phyloP scores from a whole-genome alignment of 2,797 vertebrate genomes.

The Siniperca undulata region DNA sequence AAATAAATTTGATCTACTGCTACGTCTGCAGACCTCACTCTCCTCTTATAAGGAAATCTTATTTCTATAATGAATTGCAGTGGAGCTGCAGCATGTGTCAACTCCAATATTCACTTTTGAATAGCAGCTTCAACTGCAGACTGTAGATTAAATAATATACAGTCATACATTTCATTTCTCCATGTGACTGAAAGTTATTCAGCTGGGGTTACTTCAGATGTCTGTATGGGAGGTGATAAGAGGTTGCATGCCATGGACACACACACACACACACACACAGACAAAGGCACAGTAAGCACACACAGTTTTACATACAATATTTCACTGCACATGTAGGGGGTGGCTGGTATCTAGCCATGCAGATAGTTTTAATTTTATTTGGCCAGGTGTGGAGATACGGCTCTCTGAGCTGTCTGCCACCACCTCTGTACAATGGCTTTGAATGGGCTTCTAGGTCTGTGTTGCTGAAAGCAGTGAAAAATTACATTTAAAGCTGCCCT shows the following conservation, averaged over 20 bases:
- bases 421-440: not conserved
- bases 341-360: not conserved
- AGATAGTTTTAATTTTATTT: slow-evolving; percentile 14
- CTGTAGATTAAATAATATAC: slow-evolving; percentile 72
- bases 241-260: slow-evolving; percentile 26
- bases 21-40: slow-evolving; percentile 39
- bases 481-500: not conserved
- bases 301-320: not conserved
- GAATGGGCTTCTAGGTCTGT: not conserved
- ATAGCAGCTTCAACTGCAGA: slow-evolving; percentile 65
- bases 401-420: not conserved
- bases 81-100: slow-evolving; percentile 57
- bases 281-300: not conserved
- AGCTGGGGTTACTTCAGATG: slow-evolving; percentile 61
- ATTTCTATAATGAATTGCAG: slow-evolving; percentile 74
- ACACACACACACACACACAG: slow-evolving; percentile 27
- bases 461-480: slow-evolving; percentile 4
- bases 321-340: not conserved
- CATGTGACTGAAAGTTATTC: slow-evolving; percentile 59
- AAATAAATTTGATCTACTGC: slow-evolving; percentile 63
- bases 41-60: slow-evolving; percentile 42
- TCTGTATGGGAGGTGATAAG: slow-evolving; percentile 75
- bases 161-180: slow-evolving; percentile 60
- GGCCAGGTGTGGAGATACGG: slow-evolving; percentile 1
- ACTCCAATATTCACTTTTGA: slow-evolving; percentile 64